phyloP scores from a whole-genome alignment of 2,888 invertebrate species.

The Diaperis boleti region DNA sequence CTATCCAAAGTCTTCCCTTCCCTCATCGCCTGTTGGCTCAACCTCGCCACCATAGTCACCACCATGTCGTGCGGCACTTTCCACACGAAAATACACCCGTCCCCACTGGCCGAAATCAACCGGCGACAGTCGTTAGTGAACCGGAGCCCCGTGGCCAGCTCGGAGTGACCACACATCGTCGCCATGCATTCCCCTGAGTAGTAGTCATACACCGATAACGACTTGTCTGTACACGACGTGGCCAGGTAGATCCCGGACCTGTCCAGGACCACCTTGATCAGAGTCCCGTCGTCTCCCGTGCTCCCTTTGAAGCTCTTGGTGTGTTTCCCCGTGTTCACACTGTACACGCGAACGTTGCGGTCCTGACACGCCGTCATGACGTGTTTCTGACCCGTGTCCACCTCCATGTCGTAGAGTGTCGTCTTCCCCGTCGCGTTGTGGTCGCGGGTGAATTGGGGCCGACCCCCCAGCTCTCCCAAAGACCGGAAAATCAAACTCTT shows the following conservation, averaged over 20 bases:
- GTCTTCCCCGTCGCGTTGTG: slow-evolving; percentile 93
- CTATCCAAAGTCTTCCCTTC: slow-evolving; percentile 72
- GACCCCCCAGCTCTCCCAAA: slow-evolving; percentile 68
- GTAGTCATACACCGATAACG: slow-evolving; percentile 94
- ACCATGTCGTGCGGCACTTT: slow-evolving; percentile 95
- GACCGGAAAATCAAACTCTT: slow-evolving; percentile 93
- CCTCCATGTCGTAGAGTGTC: slow-evolving; percentile 97
- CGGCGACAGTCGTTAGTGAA: slow-evolving; percentile 94
- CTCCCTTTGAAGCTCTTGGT: slow-evolving; percentile 94
- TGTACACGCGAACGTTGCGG: slow-evolving; percentile 94
- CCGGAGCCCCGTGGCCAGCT: slow-evolving; percentile 88
- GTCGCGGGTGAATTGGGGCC: slow-evolving; percentile 79
- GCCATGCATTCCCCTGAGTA: slow-evolving; percentile 96
- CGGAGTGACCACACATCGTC: slow-evolving; percentile 95
- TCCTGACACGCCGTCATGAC: slow-evolving; percentile 97
- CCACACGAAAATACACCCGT: slow-evolving; percentile 98
- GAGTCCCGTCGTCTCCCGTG: slow-evolving; percentile 91
- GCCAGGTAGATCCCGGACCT: slow-evolving; percentile 92
- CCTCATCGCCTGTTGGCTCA: slow-evolving; percentile 85
- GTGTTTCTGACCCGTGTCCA: slow-evolving; percentile 84
- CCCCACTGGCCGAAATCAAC: slow-evolving; percentile 91
- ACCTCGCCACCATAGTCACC: slow-evolving; percentile 88
- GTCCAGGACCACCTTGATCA: slow-evolving; percentile 90
- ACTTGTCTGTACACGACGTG: slow-evolving; percentile 97
- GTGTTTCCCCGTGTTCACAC: slow-evolving; percentile 87